phyloP scores from a whole-genome alignment of 2,113 vertebrate genomes.

The Dolichotis patagonum region DNA sequence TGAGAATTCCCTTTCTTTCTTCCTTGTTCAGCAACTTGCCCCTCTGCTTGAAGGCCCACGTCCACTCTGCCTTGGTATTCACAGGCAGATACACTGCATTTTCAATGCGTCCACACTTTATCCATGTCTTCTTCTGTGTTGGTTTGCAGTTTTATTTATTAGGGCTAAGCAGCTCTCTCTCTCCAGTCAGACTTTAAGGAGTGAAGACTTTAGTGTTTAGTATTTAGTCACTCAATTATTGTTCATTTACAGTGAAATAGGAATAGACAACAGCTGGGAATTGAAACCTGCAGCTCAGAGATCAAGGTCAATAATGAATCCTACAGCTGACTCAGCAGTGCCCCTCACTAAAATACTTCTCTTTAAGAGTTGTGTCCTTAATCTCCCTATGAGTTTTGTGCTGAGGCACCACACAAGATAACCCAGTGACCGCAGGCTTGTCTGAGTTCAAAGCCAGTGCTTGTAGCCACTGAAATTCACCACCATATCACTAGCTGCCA shows the following conservation, averaged over 20 bases:
- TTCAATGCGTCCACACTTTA: background rate
- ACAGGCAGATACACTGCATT: background rate
- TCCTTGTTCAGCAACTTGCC: background rate
- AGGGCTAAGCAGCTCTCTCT: background rate
- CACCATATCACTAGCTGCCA: constrained; percentile 55
- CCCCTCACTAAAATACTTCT: background rate
- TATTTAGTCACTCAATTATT: background rate
- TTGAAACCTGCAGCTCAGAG: background rate
- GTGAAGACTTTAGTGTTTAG: background rate
- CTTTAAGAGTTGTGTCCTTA: background rate
- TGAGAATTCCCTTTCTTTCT: background rate
- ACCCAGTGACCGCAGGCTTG: constrained; percentile 54
- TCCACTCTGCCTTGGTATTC: background rate
- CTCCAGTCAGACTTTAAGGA: background rate
- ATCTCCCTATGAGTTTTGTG: background rate
- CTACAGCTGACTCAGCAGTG: background rate
- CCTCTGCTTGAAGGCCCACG: background rate
- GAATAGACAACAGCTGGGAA: background rate
- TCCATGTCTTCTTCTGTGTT: background rate
- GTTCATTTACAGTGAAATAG: background rate
- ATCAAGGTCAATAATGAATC: background rate
- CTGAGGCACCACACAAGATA: constrained; percentile 56
- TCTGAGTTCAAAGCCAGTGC: constrained; percentile 55
- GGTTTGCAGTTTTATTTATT: background rate
- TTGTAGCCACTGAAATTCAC: constrained; percentile 45